Evolutionary conservation across 2,113 vertebrate species (phyloP).

Genomic region (Chlorodrepanis virens): DNA sequence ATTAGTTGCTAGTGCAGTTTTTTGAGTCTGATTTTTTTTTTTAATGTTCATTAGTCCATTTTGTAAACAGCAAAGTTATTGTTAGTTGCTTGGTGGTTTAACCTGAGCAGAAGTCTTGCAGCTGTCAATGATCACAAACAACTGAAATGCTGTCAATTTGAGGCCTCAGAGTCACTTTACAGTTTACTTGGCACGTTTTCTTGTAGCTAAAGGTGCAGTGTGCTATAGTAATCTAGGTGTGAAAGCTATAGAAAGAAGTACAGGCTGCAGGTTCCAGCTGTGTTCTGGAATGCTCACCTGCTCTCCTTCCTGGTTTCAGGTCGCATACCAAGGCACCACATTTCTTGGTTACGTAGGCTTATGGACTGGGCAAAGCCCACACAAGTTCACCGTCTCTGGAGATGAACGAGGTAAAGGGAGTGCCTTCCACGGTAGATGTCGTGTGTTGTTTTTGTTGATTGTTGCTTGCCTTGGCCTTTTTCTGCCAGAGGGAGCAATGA

Average conservation of each 20-base stretch:
- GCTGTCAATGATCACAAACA: not conserved
- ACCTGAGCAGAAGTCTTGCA: not conserved
- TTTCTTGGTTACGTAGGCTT: slow-evolving; percentile 91
- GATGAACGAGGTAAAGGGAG: slow-evolving; percentile 81
- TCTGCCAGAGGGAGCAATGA: not conserved
- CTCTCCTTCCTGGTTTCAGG: slow-evolving; percentile 59
- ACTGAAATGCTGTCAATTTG: not conserved
- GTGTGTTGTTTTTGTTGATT: fast-evolving
- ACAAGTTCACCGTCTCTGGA: slow-evolving; percentile 88
- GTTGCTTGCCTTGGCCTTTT: not conserved
- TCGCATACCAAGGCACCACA: slow-evolving; percentile 85
- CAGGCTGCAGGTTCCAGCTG: not conserved
- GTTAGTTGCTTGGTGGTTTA: not conserved
- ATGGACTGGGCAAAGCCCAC: slow-evolving; percentile 92
- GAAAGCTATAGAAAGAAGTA: not conserved
- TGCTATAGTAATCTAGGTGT: not conserved
- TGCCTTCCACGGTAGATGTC: fast-evolving
- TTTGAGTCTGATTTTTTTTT: fast-evolving
- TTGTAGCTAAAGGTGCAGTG: not conserved
- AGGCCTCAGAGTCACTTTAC: not conserved
- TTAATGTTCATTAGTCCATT: fast-evolving
- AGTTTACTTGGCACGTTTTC: not conserved
- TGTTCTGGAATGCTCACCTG: not conserved
- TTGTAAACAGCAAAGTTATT: not conserved
- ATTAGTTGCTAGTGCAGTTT: not conserved